Percentiles rank a stretch among this genome's conserved stretches.
These are phyloP conservation scores for Oreochromis mossambicus DNA, from an alignment of 2,797 vertebrate genomes.

Conservation along the genomic window DNA sequence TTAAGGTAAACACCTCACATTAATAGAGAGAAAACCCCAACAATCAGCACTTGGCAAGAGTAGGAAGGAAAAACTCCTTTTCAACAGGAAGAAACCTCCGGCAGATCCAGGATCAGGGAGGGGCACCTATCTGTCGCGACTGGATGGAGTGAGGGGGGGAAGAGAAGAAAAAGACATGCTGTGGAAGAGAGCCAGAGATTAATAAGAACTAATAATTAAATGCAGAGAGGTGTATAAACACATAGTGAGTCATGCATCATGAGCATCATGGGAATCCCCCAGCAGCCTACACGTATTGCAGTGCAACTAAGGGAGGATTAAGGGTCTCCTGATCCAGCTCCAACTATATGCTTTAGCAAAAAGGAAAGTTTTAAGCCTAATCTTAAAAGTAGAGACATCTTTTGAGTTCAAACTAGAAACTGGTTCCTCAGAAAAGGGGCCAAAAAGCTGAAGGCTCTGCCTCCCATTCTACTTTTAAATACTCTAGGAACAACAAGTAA, in stretches of 20 bases:
- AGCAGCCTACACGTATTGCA: not conserved
- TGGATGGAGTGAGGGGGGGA: not conserved
- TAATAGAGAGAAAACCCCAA: not conserved
- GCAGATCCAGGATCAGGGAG: not conserved
- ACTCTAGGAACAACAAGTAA: not conserved
- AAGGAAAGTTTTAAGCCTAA: not conserved
- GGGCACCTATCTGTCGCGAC: fast-evolving
- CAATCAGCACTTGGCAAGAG: not conserved
- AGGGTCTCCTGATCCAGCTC: not conserved
- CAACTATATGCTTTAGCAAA: not conserved
- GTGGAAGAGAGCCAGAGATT: not conserved
- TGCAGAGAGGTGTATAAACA: not conserved
- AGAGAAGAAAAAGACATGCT: not conserved
- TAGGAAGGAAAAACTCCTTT: not conserved
- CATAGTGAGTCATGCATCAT: not conserved
- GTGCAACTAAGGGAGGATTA: not conserved
- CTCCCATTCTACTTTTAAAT: not conserved
- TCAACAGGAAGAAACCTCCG: fast-evolving
- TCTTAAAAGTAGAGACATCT: not conserved
- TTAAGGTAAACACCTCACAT: not conserved
- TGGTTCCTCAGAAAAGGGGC: not conserved
- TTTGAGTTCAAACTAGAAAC: not conserved
- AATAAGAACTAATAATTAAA: not conserved
- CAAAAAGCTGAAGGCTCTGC: not conserved
- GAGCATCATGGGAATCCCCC: not conserved